These are phyloP conservation scores for Pogonophryne albipinna DNA, from an alignment of 2,797 vertebrate species.

Conservation along the genomic window DNA sequence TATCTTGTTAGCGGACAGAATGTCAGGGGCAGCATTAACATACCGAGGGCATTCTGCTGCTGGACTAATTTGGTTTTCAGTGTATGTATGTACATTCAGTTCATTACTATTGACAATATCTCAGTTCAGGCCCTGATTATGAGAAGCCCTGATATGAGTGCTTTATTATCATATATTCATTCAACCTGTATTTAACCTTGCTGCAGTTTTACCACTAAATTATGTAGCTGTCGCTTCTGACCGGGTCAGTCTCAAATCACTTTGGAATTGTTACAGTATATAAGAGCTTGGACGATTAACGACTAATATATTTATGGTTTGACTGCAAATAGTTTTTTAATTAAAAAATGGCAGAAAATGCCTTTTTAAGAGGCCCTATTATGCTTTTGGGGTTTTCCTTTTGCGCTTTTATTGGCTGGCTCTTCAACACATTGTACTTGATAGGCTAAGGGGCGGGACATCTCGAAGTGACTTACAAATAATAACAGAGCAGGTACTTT, in stretches of 20 bases:
- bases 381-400: no score
- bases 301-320: no score
- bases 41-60: background rate
- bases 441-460: no score
- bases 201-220: constrained; percentile 2
- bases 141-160: background rate
- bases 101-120: constrained; percentile 15
- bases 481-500: no score
- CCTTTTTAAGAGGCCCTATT: no score
- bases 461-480: no score
- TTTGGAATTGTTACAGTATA: background rate
- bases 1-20: constrained; percentile 26
- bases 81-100: constrained; percentile 5
- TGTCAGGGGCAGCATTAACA: constrained; percentile 25
- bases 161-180: constrained; percentile 31
- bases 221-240: constrained; percentile 10
- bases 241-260: constrained; percentile 1
- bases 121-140: constrained; percentile 13
- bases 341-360: no score
- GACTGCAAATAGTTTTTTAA: no score
- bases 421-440: no score
- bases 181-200: constrained; percentile 34
- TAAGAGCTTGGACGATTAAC: no score
- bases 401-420: no score
- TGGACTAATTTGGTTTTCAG: constrained; percentile 18